Conservation (phyloP, 1,140 invertebrate species). For the Wasmannia auropunctata region DNA sequence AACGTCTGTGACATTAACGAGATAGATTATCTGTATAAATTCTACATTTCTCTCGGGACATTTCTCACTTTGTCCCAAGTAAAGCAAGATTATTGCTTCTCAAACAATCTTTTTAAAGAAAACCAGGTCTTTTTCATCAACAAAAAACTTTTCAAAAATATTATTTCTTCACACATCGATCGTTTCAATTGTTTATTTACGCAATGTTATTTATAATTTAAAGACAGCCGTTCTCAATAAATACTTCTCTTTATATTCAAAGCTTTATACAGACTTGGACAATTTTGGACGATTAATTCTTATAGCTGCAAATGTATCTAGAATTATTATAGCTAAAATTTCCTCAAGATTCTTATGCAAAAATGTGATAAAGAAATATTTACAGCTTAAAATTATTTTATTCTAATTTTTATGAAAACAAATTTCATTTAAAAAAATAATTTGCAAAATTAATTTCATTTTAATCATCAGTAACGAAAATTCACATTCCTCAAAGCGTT, state of each 20-base stretch:
- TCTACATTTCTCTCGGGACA: background rate
- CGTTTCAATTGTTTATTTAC: background rate
- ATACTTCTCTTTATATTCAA: background rate
- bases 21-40: background rate
- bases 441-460: too few species aligned
- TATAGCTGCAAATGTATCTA: background rate
- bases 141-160: slow-evolving; percentile 1
- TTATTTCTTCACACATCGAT: slow-evolving; percentile 14
- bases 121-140: background rate
- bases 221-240: background rate
- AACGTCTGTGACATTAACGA: background rate
- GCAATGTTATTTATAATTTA: background rate
- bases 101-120: background rate
- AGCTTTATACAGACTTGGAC: background rate
- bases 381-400: background rate
- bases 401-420: background rate
- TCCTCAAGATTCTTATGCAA: too few species aligned
- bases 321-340: too few species aligned
- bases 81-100: slow-evolving; percentile 1
- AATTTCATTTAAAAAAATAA: background rate
- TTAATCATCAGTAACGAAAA: background rate
- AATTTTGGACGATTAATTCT: background rate
- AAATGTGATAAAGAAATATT: background rate
- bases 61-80: background rate
- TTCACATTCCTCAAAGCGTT: background rate